Evolutionary conservation across 2,113 vertebrate species (phyloP).

Genomic region (Gavialis gangeticus): DNA sequence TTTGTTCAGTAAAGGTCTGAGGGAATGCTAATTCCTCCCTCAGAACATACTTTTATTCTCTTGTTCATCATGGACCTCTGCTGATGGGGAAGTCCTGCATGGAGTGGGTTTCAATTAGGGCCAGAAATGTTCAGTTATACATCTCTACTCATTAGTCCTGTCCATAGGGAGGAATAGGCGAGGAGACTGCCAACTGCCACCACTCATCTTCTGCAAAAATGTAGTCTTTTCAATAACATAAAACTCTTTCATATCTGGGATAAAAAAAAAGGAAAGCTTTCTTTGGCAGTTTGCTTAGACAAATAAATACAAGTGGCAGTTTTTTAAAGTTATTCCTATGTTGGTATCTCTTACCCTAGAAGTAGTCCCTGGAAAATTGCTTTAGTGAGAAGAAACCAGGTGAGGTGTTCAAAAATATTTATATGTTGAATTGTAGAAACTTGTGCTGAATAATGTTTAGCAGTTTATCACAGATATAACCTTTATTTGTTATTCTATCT

Average conservation of each 20-base stretch:
- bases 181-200: background rate
- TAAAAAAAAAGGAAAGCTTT: background rate
- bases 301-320: background rate
- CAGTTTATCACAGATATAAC: background rate
- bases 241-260: background rate
- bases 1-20: background rate
- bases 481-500: background rate
- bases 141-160: background rate
- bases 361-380: background rate
- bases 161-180: fast-evolving
- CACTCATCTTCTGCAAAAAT: background rate
- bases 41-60: background rate
- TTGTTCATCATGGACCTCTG: background rate
- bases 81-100: background rate
- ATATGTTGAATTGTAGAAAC: background rate
- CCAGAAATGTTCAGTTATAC: background rate
- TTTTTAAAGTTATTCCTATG: background rate
- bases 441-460: background rate
- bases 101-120: background rate
- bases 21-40: background rate
- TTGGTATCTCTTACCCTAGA: background rate
- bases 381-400: background rate
- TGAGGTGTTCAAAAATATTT: background rate
- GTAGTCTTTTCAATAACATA: background rate
- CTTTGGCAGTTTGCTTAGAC: background rate